Percentiles rank a stretch among this genome's conserved stretches.
Conservation (phyloP, 2,113 vertebrate species). For the Protobothrops flavoviridis region DNA sequence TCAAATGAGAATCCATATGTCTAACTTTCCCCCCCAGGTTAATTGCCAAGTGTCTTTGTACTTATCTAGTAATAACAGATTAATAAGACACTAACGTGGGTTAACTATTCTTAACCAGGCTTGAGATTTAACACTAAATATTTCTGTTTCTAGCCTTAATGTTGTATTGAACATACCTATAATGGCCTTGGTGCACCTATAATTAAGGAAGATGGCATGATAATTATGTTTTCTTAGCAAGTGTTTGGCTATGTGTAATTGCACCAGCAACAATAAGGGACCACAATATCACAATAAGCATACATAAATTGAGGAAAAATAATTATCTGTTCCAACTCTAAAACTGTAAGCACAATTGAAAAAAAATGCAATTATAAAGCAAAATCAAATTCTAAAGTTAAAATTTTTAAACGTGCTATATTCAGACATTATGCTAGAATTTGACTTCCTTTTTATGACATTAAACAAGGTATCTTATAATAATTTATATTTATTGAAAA, state of each 20-base stretch:
- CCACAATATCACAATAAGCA: neutral
- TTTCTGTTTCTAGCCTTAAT: neutral
- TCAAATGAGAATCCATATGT: neutral
- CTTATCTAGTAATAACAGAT: neutral
- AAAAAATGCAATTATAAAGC: neutral
- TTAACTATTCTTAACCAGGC: neutral
- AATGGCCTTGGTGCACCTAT: neutral
- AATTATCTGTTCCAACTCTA: neutral
- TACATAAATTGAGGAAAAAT: neutral
- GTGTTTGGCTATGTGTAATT: neutral
- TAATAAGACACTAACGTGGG: neutral
- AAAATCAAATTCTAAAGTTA: neutral
- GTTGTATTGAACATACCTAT: neutral
- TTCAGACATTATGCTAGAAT: neutral
- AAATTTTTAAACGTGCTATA: neutral
- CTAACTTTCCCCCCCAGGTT: neutral
- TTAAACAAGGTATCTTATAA: neutral
- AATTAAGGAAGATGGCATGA: neutral
- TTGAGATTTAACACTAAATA: neutral
- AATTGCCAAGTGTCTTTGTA: neutral
- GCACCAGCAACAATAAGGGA: neutral
- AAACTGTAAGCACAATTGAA: neutral
- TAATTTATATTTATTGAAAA: neutral
- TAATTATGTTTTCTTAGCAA: neutral
- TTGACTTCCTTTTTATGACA: neutral